Base-by-base conservation (phyloP, 35 echinoderm and acorn worm species). In the Acanthaster planci region DNA sequence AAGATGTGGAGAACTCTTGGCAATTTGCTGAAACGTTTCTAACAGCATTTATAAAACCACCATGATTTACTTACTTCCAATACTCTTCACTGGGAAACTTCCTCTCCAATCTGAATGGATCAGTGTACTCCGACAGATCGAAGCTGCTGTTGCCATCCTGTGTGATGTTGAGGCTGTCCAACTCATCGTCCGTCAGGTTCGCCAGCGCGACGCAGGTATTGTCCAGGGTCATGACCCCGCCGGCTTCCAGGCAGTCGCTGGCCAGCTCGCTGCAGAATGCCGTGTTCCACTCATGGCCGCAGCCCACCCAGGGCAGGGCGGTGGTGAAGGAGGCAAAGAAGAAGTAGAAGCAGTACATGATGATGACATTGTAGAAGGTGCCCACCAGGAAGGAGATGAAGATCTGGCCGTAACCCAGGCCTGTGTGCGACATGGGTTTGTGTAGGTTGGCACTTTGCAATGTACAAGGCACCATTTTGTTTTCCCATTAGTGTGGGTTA, bases 321-420 rank as follows among this genome's bases (percentile, higher is more conserved):
- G 44, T 83, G 9, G 88, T 89, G 88, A 99, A 94, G 77, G 90
- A 87, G 36, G 88, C 90, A 16, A 92, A 67, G 14, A 99, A 55
- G 82, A 87, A 99, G 51, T 90, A 94, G 29, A 99, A 83, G 31
- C 91, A 91, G 67, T 93, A 99, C 60, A 79, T 93, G 55, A 99
- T 99, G 86, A 99, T 99, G n/a, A 99, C 85, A 67, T 94, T 99
- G 86, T 99, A 99, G 86, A 94, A 99, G 64, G 93, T 92, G 5
- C 85, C 91, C 10, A 99, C 91, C 51, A 91, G 93, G 15, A 67
- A 50, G 50, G 92, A 90, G 27, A 93, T 86, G 8, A 89, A 51
- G 84, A 99, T 85, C 91, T 89, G 87, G 10, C 92, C 92, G 90
- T 91, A 94, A 1, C 96, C 96, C 58, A 99, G 72, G 67, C 96